phyloP scores from a whole-genome alignment of 2,113 vertebrate species.

The Bubo scandiacus region DNA sequence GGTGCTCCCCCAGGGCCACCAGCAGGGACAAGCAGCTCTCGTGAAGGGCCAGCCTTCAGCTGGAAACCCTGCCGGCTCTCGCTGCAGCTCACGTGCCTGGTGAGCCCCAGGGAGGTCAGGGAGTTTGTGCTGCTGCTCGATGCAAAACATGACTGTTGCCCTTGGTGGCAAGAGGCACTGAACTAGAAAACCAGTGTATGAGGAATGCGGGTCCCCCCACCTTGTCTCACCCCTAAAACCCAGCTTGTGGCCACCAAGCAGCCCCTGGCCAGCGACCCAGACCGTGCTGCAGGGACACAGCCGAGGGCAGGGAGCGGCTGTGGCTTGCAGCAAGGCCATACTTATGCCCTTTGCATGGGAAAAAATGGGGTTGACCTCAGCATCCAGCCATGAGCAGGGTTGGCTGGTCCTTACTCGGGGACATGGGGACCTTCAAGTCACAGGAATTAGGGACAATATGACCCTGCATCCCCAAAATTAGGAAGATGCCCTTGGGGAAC shows the following conservation, averaged over 20 bases:
- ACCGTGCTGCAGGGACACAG: neutral
- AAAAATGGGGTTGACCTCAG: neutral
- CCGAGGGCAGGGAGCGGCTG: neutral
- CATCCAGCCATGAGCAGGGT: fast-evolving
- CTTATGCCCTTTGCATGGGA: neutral
- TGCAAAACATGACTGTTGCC: neutral
- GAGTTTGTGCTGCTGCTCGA: neutral
- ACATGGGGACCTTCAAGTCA: neutral
- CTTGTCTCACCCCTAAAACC: neutral
- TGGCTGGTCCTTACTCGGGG: neutral
- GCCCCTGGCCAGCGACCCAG: neutral
- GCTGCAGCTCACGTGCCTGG: fast-evolving
- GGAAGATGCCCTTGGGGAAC: neutral
- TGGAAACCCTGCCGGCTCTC: neutral
- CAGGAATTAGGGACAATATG: neutral
- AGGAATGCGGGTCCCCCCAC: neutral
- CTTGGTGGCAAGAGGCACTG: neutral
- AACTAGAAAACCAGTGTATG: neutral
- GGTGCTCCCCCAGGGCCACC: neutral
- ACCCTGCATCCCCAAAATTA: neutral
- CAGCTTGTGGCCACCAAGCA: neutral
- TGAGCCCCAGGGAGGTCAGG: neutral
- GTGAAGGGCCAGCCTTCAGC: neutral
- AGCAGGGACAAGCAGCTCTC: fast-evolving
- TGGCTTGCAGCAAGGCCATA: neutral